These are phyloP conservation scores for Drosophila jambulina DNA, from an alignment of 1,140 invertebrate species.

Conservation along the genomic window DNA sequence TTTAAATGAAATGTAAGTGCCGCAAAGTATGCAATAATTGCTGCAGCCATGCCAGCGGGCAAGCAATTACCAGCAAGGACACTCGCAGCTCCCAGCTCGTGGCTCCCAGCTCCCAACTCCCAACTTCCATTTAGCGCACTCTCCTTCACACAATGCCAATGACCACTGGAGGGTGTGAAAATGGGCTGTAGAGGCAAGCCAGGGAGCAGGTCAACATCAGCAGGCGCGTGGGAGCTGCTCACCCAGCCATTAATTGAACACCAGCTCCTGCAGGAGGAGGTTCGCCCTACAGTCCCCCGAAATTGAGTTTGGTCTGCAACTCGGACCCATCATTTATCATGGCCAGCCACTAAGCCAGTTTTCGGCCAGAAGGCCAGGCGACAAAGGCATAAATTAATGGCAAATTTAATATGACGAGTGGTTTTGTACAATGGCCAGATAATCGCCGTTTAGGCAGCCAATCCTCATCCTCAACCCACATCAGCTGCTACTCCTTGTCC, in stretches of 20 bases:
- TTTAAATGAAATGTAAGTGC: slow-evolving; percentile 75
- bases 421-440: slow-evolving; percentile 55
- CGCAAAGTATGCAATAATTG: slow-evolving; percentile 81
- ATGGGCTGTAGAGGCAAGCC: not conserved
- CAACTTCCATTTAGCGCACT: not conserved
- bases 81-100: slow-evolving; percentile 4
- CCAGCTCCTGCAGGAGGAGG: not conserved
- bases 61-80: slow-evolving; percentile 51
- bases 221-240: slow-evolving; percentile 3
- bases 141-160: slow-evolving; percentile 36
- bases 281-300: not conserved
- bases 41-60: slow-evolving; percentile 47
- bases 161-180: slow-evolving; percentile 47
- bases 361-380: slow-evolving; percentile 14
- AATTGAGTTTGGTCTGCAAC: slow-evolving; percentile 36
- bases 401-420: slow-evolving; percentile 68
- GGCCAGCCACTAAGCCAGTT: slow-evolving; percentile 47
- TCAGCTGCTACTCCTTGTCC: slow-evolving; percentile 1
- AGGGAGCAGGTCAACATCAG: slow-evolving; percentile 31
- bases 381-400: slow-evolving; percentile 66
- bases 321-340: slow-evolving; percentile 59
- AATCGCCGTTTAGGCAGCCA: slow-evolving; percentile 58
- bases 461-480: slow-evolving; percentile 6
- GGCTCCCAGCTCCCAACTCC: not conserved
- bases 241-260: slow-evolving; percentile 36